These are phyloP conservation scores for Exocentrus adspersus DNA, from an alignment of 2,888 invertebrate species.

Conservation along the genomic window DNA sequence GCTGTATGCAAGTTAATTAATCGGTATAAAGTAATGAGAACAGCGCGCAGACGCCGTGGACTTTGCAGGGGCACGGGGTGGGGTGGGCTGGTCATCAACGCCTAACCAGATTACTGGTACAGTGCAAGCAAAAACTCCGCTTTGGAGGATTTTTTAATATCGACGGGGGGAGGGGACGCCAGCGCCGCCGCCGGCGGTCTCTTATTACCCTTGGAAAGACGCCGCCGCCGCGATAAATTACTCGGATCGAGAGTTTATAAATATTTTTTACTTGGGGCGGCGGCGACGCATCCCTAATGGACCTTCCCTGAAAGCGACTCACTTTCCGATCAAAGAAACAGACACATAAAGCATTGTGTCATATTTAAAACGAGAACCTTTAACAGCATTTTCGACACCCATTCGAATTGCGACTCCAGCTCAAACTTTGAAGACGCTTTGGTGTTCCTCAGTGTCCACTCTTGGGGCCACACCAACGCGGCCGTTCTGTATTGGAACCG, in stretches of 20 bases:
- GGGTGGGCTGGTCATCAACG: slow-evolving; percentile 60
- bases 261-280: slow-evolving; percentile 25
- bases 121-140: slow-evolving; percentile 34
- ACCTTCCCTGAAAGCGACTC: slow-evolving; percentile 5
- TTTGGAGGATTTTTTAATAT: slow-evolving; percentile 25
- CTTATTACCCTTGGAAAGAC: no score
- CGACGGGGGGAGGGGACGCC: not conserved
- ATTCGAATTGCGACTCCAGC: no score
- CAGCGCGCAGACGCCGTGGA: slow-evolving; percentile 61
- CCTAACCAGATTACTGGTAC: slow-evolving; percentile 67
- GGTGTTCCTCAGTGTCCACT: no score
- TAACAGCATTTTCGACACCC: no score
- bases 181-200: not conserved
- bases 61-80: slow-evolving; percentile 48
- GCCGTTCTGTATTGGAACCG: no score
- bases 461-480: no score
- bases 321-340: no score
- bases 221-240: slow-evolving; percentile 25
- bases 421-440: no score
- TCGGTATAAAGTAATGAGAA: slow-evolving; percentile 65
- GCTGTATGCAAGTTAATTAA: slow-evolving; percentile 67
- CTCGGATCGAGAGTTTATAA: slow-evolving; percentile 25
- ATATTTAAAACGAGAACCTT: no score
- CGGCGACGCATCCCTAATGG: slow-evolving; percentile 19
- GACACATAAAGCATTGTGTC: no score